Conservation (phyloP, 2,888 invertebrate species). For the Epinotia demarniana region DNA sequence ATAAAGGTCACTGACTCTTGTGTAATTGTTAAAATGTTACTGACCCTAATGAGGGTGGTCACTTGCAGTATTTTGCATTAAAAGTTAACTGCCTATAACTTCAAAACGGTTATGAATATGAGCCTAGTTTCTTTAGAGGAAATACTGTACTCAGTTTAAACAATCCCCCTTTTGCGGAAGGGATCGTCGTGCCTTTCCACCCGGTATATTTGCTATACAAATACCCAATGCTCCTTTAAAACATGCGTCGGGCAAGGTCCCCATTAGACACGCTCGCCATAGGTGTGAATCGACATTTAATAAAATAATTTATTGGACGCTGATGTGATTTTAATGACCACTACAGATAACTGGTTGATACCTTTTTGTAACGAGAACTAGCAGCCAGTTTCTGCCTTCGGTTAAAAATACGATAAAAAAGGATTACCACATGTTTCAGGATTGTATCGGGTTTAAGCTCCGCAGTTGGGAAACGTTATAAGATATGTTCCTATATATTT, state of each 20-base stretch:
- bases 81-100: too few species aligned
- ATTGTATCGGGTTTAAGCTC: not conserved
- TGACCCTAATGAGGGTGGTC: too few species aligned
- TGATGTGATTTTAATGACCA: conserved; percentile 81
- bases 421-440: conserved; percentile 1
- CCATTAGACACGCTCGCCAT: conserved; percentile 70
- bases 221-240: conserved; percentile 49
- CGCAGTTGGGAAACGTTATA: not conserved
- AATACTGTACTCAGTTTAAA: too few species aligned
- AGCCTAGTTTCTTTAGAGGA: too few species aligned
- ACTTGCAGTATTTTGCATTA: too few species aligned
- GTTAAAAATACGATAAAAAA: conserved; percentile 5
- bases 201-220: not conserved
- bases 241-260: conserved; percentile 55
- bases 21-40: too few species aligned
- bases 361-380: conserved; percentile 11
- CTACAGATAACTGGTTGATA: conserved; percentile 45
- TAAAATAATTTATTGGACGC: conserved; percentile 76
- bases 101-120: too few species aligned
- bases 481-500: too few species aligned
- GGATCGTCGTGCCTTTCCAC: too few species aligned
- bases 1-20: too few species aligned
- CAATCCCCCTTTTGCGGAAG: too few species aligned
- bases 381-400: not conserved
- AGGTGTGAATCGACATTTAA: conserved; percentile 82